Conservation (phyloP, 2,888 invertebrate genomes). For the Tinea trinotella region DNA sequence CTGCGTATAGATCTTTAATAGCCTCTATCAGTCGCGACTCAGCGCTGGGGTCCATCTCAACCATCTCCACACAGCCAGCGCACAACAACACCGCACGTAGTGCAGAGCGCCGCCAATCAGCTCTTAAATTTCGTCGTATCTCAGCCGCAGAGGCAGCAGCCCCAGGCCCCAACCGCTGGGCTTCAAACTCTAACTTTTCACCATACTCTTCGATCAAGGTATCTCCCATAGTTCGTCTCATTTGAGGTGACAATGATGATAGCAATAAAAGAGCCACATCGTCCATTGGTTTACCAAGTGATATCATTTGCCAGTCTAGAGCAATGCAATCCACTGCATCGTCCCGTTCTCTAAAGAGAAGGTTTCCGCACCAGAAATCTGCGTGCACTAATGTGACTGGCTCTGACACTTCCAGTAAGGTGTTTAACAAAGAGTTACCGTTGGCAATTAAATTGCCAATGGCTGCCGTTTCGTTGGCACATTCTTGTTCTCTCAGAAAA, state of each 20-base stretch:
- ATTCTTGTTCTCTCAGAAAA: slow-evolving; percentile 78
- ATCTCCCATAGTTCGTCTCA: slow-evolving; percentile 76
- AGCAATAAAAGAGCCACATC: slow-evolving; percentile 81
- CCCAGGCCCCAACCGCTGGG: slow-evolving; percentile 73
- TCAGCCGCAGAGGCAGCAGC: slow-evolving; percentile 68
- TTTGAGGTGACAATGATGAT: slow-evolving; percentile 80
- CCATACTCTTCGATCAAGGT: slow-evolving; percentile 80
- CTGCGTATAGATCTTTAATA: slow-evolving; percentile 79
- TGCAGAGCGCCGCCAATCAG: slow-evolving; percentile 78
- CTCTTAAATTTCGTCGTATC: slow-evolving; percentile 63
- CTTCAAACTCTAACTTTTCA: slow-evolving; percentile 73
- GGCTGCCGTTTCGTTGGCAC: slow-evolving; percentile 73
- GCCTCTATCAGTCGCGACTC: slow-evolving; percentile 83
- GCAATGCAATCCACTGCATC: slow-evolving; percentile 76
- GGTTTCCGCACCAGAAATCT: slow-evolving; percentile 88
- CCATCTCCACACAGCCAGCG: slow-evolving; percentile 86
- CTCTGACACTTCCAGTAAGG: slow-evolving; percentile 78
- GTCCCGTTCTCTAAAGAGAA: slow-evolving; percentile 74
- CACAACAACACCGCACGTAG: slow-evolving; percentile 82
- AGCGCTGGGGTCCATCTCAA: slow-evolving; percentile 81
- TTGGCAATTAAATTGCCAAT: slow-evolving; percentile 77
- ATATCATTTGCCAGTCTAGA: slow-evolving; percentile 90
- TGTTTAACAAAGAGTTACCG: slow-evolving; percentile 81
- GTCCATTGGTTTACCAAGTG: slow-evolving; percentile 82
- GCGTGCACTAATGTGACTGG: slow-evolving; percentile 86